Evolutionary conservation across 2,797 vertebrate genomes (phyloP).

Genomic region (Enteromius thamalakanensis): DNA sequence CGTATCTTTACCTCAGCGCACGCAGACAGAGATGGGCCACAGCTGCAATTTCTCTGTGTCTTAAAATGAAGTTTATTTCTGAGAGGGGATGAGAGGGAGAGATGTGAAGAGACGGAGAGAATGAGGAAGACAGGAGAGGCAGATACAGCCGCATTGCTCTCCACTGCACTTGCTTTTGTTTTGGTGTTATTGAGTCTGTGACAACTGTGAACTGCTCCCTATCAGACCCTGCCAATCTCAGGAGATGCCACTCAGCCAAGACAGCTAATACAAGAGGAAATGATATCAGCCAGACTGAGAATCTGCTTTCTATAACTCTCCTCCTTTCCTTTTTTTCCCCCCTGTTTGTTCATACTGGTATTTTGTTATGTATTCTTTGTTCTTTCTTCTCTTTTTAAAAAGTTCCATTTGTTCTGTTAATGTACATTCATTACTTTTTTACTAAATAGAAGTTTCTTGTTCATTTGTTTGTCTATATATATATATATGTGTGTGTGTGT

Average conservation of each 20-base stretch:
- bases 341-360: neutral
- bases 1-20: neutral
- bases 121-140: constrained; percentile 14
- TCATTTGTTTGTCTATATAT: neutral
- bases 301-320: constrained; percentile 30
- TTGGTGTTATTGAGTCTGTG: constrained; percentile 53
- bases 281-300: constrained; percentile 43
- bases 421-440: neutral
- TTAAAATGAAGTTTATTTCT: constrained; percentile 45
- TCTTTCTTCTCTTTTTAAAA: neutral
- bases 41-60: constrained; percentile 34
- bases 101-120: constrained; percentile 8
- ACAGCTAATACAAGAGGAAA: constrained; percentile 52
- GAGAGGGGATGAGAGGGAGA: constrained; percentile 13
- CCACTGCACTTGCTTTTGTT: constrained; percentile 41
- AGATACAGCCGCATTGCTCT: neutral
- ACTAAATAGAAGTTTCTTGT: neutral
- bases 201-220: constrained; percentile 49
- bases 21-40: constrained; percentile 5
- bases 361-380: neutral
- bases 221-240: constrained; percentile 57
- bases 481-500: too few species aligned
- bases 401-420: neutral
- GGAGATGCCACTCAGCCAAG: constrained; percentile 43
- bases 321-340: too few species aligned